A percentile compares a stretch with the other conserved stretches of the same genome.
Evolutionary conservation across 1,140 invertebrate species (phyloP).

Genomic region (Drosophila sturtevanti): DNA sequence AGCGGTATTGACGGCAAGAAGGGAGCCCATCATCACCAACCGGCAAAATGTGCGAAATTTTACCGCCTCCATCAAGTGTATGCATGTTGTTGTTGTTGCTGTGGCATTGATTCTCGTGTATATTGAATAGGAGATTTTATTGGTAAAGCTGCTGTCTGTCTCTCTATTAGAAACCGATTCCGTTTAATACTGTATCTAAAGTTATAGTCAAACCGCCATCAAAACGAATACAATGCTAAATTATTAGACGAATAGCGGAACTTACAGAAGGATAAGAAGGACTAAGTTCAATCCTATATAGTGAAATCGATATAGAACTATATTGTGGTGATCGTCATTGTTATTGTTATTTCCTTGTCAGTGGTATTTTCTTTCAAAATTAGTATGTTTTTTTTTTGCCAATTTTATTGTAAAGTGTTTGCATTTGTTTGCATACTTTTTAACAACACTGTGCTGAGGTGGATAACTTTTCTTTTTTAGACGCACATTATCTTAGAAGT

Average conservation of each 20-base stretch:
- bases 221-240: neutral
- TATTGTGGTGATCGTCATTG: neutral
- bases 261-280: too few species aligned
- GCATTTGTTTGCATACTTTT: constrained; percentile 45
- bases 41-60: constrained; percentile 70
- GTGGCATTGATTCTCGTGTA: neutral
- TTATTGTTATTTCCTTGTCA: neutral
- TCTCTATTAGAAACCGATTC: constrained; percentile 15
- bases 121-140: constrained; percentile 37
- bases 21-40: constrained; percentile 8
- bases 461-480: constrained; percentile 23
- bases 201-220: neutral
- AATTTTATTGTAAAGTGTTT: neutral
- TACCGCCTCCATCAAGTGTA: constrained; percentile 48
- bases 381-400: neutral
- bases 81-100: neutral
- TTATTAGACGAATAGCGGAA: too few species aligned
- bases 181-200: too few species aligned
- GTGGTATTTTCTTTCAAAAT: neutral
- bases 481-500: constrained; percentile 16
- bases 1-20: constrained; percentile 29
- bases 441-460: constrained; percentile 40
- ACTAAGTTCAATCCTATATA: too few species aligned
- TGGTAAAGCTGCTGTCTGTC: constrained; percentile 40
- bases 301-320: too few species aligned